Evolutionary conservation across 2,113 vertebrate species (phyloP), one percentile per base, ranked within the genome.

Genomic region (Synchiropus splendidus): DNA sequence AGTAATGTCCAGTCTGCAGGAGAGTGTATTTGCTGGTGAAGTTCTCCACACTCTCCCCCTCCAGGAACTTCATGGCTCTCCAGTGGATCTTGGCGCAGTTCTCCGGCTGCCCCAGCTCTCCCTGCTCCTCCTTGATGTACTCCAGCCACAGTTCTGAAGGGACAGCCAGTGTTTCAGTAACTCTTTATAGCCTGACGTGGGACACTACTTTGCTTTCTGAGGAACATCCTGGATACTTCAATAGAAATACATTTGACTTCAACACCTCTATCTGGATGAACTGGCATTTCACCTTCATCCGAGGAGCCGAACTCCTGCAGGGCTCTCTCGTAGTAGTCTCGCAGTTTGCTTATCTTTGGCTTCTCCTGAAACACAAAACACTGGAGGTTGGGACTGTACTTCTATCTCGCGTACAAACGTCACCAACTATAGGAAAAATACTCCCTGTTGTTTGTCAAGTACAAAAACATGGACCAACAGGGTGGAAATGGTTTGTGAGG

Each of bases 241-340:
- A n/a, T n/a, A n/a, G n/a, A n/a, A n/a, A n/a, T 49, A 1, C n/a
- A 2, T 32, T 17, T 16, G 11, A 9, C 4, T 31, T 37, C 2
- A 52, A 11, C 5, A 39, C 14, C n/a, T n/a, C n/a, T n/a, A n/a
- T n/a, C n/a, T n/a, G n/a, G n/a, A n/a, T n/a, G n/a, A n/a, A n/a
- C n/a, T n/a, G n/a, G n/a, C n/a, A 6, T 54, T 78, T 86, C 75
- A 97, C 95, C 90, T 3, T 88, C 85, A 53, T 89, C 85, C 3
- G 65, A 59, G 43, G 88, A 83, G 55, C 92, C 92, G 38, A 96
- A 98, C 62, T 96, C 95, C 56, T 92, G 84, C 74, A 99, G 80
- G 8, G 88, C 94, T 38, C 91, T 86, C 74, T 99, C 95, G 2
- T 92, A 97, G 72, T 84, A 97, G 38, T 97, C 90, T 67, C 95